phyloP scores from a whole-genome alignment of 2,797 vertebrate genomes.

The Xiphophorus birchmanni region DNA sequence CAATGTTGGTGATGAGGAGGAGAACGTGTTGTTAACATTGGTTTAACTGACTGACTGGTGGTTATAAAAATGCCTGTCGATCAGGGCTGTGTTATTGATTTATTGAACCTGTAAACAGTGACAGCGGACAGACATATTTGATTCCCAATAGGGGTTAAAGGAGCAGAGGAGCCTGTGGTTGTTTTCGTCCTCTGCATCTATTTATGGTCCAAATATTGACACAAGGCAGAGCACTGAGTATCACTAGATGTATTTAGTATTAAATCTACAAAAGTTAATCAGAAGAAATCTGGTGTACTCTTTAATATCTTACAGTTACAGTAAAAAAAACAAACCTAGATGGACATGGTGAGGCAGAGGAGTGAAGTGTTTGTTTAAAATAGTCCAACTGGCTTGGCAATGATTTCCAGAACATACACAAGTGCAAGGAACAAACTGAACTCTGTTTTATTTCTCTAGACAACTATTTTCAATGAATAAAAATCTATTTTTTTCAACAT shows the following conservation, averaged over 20 bases:
- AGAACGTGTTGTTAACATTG: background rate
- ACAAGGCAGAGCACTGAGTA: background rate
- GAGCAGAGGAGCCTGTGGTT: constrained; percentile 7
- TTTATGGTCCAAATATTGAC: constrained; percentile 1
- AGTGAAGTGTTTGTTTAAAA: background rate
- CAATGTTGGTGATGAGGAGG: constrained; percentile 13
- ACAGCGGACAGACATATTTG: constrained; percentile 32
- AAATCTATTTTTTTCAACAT: background rate
- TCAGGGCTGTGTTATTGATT: constrained; percentile 36
- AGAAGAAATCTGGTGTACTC: background rate
- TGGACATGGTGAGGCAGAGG: background rate
- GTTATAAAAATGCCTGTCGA: constrained; percentile 27
- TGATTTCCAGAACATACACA: background rate
- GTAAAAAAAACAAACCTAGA: background rate
- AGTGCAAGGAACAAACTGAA: background rate
- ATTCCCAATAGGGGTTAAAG: constrained; percentile 19
- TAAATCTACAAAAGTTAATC: background rate
- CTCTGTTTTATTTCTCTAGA: background rate
- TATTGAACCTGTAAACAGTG: constrained; percentile 27
- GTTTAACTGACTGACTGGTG: constrained; percentile 18
- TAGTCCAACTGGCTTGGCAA: background rate
- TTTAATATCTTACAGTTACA: background rate
- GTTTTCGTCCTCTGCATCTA: background rate
- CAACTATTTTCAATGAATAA: background rate
- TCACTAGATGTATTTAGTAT: background rate